Evolutionary conservation across 2,113 vertebrate species (phyloP), one percentile per base, ranked within the genome.

Genomic region (Pongo pygmaeus): DNA sequence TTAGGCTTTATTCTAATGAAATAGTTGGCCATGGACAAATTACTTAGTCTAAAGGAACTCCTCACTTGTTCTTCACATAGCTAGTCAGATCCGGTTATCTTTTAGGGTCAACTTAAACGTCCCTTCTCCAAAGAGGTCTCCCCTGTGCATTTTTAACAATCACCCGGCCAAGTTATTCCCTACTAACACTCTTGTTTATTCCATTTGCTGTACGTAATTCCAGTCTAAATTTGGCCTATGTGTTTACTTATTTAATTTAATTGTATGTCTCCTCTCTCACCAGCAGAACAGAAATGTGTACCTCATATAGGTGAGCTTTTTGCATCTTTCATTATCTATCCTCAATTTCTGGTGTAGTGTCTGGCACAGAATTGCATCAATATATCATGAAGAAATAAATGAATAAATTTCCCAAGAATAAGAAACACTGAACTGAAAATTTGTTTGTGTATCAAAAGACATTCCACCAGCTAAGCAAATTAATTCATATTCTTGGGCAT

Each of bases 211-310:
- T 11, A 32, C 22, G 64, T 89, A 69, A 52, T 35, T 18, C 20
- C 27, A 67, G 46, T 25, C 8, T 88, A 70, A 61, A 25, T 32
- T 83, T 81, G 55, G 11, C 8, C 81, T 57, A 32, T 83, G 1
- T 59, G 50, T 85, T 91, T 94, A 52, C 50, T 74, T 91, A 32
- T 22, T 83, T 81, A 79, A 90, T 91, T 91, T 89, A 38, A 32
- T 40, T 80, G 27, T 30, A 32, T 46, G 10, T 40, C 14, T 89
- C 40, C 6, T 2, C 2, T 90, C 6, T 92, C 57, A 93, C 12
- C 18, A 91, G 5, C 1, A 40, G 79, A 12, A 25, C 7, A 35
- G 48, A 70, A 84, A 94, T 48, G 3, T 32, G 38, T 27, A 57
- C 4, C 87, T 14, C 13, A 77, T 48, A 8, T 84, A 50, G 32